Evolutionary conservation across 2,888 invertebrate genomes (phyloP).

Genomic region (Agrochola lota): DNA sequence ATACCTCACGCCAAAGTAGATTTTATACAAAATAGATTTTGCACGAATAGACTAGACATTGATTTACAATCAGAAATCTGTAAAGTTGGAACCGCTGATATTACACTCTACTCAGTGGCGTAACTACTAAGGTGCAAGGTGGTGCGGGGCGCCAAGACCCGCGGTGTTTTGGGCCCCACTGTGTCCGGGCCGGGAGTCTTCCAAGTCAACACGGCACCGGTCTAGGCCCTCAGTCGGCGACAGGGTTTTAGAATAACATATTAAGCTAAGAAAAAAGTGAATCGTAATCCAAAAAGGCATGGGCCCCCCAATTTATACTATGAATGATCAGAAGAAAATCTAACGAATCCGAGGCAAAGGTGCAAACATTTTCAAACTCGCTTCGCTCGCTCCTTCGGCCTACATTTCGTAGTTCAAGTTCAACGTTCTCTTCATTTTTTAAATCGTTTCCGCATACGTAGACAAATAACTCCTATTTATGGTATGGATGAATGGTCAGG

Average conservation of each 20-base stretch:
- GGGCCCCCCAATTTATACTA: background rate
- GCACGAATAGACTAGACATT: conserved; percentile 52
- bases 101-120: conserved; percentile 8
- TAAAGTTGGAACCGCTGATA: conserved; percentile 41
- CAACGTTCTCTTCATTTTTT: background rate
- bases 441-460: background rate
- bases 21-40: conserved; percentile 45
- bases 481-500: too few relatives aligned
- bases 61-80: conserved; percentile 45
- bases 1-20: conserved; percentile 55
- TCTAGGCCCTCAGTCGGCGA: background rate
- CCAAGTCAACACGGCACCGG: background rate
- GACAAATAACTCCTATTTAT: background rate
- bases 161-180: background rate
- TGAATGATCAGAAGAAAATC: background rate
- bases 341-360: background rate
- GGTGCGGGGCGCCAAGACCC: too few relatives aligned
- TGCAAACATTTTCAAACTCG: too few relatives aligned
- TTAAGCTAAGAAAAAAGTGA: background rate
- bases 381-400: too few relatives aligned
- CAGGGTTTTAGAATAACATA: background rate
- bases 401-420: too few relatives aligned
- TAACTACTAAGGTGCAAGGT: conserved; percentile 1
- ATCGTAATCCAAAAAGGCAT: background rate
- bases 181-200: background rate